These are phyloP conservation scores for Gorsachius goisagi DNA, from an alignment of 2,113 vertebrate genomes.

Conservation along the genomic window DNA sequence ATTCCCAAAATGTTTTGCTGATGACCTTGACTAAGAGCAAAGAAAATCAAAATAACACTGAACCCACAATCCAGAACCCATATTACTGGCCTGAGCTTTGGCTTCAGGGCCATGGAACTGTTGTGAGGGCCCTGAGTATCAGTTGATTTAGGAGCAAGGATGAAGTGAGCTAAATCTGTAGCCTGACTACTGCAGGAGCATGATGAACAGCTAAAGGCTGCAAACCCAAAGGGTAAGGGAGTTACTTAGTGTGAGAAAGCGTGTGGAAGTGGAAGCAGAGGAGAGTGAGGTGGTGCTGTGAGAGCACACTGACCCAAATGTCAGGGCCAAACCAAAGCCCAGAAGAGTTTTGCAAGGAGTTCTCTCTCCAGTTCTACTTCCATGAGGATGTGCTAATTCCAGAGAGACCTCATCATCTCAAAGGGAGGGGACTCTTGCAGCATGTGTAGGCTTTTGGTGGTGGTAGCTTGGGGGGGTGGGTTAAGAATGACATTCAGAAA, in stretches of 20 bases:
- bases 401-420: background rate
- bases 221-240: background rate
- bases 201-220: background rate
- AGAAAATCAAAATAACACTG: background rate
- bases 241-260: background rate
- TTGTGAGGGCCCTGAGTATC: background rate
- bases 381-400: background rate
- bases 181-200: background rate
- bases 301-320: background rate
- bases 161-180: background rate
- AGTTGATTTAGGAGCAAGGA: background rate
- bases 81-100: background rate
- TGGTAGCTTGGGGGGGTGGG: background rate
- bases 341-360: background rate
- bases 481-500: background rate
- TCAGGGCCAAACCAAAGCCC: background rate
- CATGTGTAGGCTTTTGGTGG: background rate
- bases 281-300: background rate
- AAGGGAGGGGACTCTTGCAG: background rate
- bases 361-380: background rate
- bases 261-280: background rate
- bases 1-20: background rate
- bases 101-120: background rate
- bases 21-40: slow-evolving; percentile 22
- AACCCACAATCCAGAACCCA: background rate